Percentiles rank a stretch among this genome's conserved stretches.
phyloP scores from a whole-genome alignment of 2,888 invertebrate species.

The Cerastis rubricosa region DNA sequence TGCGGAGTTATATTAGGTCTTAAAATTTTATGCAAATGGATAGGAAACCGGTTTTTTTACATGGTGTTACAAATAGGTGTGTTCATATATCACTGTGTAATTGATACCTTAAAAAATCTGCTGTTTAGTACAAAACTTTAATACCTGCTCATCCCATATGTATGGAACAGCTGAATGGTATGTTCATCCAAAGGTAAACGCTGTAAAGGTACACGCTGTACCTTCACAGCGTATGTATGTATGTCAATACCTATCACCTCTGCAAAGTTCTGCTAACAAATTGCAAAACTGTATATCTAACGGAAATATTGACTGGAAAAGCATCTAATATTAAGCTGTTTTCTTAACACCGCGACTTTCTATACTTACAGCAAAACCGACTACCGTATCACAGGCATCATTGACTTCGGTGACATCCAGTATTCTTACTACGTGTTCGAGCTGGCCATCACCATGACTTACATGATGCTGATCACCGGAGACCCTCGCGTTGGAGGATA shows the following conservation, averaged over 20 bases:
- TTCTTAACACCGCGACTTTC: background rate
- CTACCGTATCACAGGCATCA: slow-evolving; percentile 92
- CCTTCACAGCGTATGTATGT: no score
- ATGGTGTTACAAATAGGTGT: no score
- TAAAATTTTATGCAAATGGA: no score
- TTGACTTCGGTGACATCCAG: slow-evolving; percentile 97
- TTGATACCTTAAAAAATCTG: no score
- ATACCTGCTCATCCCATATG: no score
- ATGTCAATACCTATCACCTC: no score
- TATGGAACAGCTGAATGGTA: no score
- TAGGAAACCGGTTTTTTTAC: no score
- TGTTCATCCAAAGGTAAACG: no score
- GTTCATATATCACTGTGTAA: background rate
- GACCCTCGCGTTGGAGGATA: slow-evolving; percentile 92
- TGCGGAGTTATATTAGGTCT: no score
- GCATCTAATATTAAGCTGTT: background rate
- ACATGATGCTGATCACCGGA: slow-evolving; percentile 94
- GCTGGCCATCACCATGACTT: slow-evolving; percentile 95
- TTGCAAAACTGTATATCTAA: background rate
- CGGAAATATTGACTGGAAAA: background rate
- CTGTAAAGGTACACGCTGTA: no score
- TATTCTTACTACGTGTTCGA: slow-evolving; percentile 95
- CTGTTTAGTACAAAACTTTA: no score
- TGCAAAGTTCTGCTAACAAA: background rate
- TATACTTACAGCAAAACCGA: slow-evolving; percentile 79